A percentile compares a stretch with the other conserved stretches of the same genome.
These are phyloP conservation scores for Leptogaster cylindrica DNA, from an alignment of 2,888 invertebrate genomes.

Conservation along the genomic window DNA sequence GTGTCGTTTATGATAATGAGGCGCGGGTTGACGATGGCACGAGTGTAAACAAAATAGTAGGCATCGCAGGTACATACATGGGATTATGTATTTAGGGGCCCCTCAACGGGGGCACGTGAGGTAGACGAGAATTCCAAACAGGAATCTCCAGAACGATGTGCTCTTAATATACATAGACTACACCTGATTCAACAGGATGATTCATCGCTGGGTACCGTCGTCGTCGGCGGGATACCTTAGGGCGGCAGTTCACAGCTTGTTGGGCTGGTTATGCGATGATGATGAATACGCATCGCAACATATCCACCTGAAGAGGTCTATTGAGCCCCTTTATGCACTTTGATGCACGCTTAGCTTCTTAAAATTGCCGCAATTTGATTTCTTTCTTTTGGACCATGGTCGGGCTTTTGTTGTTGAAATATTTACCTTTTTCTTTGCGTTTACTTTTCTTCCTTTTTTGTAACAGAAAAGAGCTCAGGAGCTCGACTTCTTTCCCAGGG, in stretches of 20 bases:
- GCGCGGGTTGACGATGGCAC: not conserved
- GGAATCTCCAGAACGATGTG: conserved; percentile 15
- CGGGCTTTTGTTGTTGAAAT: no score
- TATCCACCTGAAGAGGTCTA: conserved; percentile 4
- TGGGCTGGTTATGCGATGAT: not conserved
- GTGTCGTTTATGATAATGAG: no score
- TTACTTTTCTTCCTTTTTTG: no score
- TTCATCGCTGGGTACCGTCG: conserved; percentile 16
- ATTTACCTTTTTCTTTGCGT: no score
- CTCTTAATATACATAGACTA: not conserved
- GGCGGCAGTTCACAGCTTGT: not conserved
- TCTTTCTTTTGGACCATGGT: no score
- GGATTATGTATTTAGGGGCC: not conserved
- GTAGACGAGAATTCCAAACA: not conserved
- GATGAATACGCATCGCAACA: not conserved
- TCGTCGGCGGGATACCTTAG: not conserved
- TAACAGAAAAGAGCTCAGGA: no score
- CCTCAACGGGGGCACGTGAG: not conserved
- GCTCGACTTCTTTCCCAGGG: no score
- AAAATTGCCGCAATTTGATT: conserved; percentile 25
- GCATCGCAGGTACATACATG: not conserved
- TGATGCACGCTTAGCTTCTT: conserved; percentile 8
- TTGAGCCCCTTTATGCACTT: not conserved
- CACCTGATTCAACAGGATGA: conserved; percentile 36
- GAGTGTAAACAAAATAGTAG: not conserved